Conservation (phyloP, 1,140 invertebrate species). For the Cydia splendana region DNA sequence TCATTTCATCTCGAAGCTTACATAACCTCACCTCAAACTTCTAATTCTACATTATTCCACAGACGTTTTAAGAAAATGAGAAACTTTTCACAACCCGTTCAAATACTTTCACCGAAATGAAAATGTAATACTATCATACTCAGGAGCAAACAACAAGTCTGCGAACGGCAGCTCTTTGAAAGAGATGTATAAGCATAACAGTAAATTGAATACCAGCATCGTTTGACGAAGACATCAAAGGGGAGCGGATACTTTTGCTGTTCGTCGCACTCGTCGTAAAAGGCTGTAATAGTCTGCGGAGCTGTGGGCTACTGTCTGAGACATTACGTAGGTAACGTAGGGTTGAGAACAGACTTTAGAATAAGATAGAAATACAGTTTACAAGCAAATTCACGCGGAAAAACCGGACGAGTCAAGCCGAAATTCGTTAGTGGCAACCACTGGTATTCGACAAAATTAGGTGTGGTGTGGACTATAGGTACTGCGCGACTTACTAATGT, state of each 20-base stretch:
- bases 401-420: too few species aligned
- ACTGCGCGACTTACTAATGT: too few species aligned
- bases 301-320: conserved; percentile 2
- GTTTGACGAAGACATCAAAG: conserved; percentile 5
- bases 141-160: too few species aligned
- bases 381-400: too few species aligned
- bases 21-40: neutral
- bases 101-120: neutral
- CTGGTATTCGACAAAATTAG: too few species aligned
- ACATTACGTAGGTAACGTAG: neutral
- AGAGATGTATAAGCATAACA: neutral
- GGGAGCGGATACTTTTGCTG: neutral
- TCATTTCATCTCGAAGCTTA: too few species aligned
- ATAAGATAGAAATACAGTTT: neutral
- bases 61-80: conserved; percentile 13
- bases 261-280: neutral
- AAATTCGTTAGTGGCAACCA: too few species aligned
- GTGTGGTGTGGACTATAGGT: too few species aligned
- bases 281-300: neutral
- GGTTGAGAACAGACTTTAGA: neutral
- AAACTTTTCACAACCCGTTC: neutral
- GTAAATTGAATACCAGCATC: conserved; percentile 14
- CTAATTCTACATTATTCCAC: neutral
- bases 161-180: neutral
- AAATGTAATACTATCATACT: too few species aligned